Conservation (phyloP, 2,888 invertebrate species). For the Synanthedon myopaeformis region DNA sequence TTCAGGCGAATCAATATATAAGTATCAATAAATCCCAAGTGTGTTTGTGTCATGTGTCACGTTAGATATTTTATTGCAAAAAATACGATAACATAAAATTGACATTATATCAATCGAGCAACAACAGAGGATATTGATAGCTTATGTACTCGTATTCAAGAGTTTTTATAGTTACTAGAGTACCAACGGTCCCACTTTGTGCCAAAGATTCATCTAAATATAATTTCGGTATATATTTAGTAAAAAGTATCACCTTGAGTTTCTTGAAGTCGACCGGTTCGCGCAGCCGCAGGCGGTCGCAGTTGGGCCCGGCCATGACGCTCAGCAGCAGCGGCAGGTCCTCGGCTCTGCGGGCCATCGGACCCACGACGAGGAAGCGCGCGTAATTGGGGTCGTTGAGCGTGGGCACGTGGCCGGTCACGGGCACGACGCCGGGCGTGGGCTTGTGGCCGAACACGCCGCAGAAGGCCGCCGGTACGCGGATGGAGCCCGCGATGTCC, state of each 20-base stretch:
- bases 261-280: constrained; percentile 28
- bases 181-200: too few species aligned
- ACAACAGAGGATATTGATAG: too few species aligned
- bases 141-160: too few species aligned
- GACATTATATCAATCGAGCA: too few species aligned
- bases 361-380: constrained; percentile 73
- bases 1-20: too few species aligned
- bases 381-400: constrained; percentile 55
- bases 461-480: constrained; percentile 86
- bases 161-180: too few species aligned
- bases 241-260: neutral
- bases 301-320: constrained; percentile 68
- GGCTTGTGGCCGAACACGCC: constrained; percentile 92
- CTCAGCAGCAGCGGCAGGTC: constrained; percentile 78
- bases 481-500: constrained; percentile 89
- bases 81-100: too few species aligned
- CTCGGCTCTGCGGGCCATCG: constrained; percentile 81
- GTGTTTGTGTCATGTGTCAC: too few species aligned
- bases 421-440: constrained; percentile 74
- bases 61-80: too few species aligned
- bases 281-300: constrained; percentile 49
- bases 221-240: too few species aligned
- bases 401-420: constrained; percentile 73
- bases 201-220: too few species aligned
- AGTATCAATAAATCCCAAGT: too few species aligned